Base-by-base conservation (phyloP, 2,888 invertebrate species). In the Nomada ferruginata region DNA sequence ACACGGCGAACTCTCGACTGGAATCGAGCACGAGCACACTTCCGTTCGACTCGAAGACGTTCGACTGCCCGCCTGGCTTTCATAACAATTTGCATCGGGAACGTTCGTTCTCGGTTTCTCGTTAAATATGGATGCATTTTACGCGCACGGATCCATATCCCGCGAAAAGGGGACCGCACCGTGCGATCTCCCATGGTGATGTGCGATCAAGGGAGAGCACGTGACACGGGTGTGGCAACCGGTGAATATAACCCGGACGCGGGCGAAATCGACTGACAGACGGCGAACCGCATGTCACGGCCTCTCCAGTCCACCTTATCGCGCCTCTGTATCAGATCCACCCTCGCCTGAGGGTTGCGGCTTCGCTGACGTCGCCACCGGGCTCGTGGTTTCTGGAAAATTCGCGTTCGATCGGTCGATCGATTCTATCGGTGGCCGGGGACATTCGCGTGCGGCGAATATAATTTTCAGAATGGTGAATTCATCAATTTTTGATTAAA, bases 11-110 rank as follows among this genome's bases (percentile, higher is more conserved):
- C 90, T 90, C 90, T 26, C 42, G 23, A 42, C 71, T n/a, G 10
- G 42, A 42, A 23, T 71, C 52, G 53, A 47, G 44, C 57, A 18
- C 36, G 36, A 29, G 47, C 36, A 36, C 29, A 18, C 63, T 71
- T 42, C 60, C 74, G 15, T 44, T 70, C 53, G 50, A 15, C 4
- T 47, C 11, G 23, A 52, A 61, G 42, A 60, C 64, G 53, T 15
- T n/a, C 59, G 52, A 36, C 53, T 53, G 69, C 26, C 29, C 70
- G 59, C 26, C 59, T 90, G 91, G 92, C 92, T 92, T 92, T 92
- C 92, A 91, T 91, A 92, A 91, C 91, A 93, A 93, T 93, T 93
- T 93, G 92, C 93, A 93, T 93, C 90, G 85, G 76, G 53, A 53
- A 85, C 87, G 79, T 61, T 85, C 89, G 87, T 53, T 53, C 83